A percentile compares a stretch with the other conserved stretches of the same genome.
Conservation (phyloP, 2,888 invertebrate species). For the Phorcus lineatus region DNA sequence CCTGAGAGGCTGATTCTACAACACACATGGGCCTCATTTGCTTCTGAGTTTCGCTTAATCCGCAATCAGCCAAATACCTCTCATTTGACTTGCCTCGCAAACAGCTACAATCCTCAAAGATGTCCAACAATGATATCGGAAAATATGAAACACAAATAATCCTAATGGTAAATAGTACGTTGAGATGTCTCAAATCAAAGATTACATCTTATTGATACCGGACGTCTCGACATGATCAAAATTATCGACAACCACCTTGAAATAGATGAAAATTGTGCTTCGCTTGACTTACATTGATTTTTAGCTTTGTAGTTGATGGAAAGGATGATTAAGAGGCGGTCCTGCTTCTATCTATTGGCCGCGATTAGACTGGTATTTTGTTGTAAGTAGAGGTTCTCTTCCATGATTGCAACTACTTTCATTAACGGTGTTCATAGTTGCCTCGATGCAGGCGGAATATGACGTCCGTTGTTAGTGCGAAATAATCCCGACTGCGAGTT, state of each 20-base stretch:
- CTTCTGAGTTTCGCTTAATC: not conserved
- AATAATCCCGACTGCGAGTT: not conserved
- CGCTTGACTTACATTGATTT: constrained; percentile 21
- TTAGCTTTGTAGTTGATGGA: not conserved
- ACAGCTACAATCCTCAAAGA: not conserved
- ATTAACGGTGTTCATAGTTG: not conserved
- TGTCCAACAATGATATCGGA: constrained; percentile 1
- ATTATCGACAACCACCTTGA: constrained; percentile 20
- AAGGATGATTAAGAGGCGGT: not conserved
- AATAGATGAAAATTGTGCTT: constrained; percentile 21
- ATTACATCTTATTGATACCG: constrained; percentile 18
- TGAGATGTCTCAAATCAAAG: not conserved
- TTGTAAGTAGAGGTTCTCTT: not conserved
- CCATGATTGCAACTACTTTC: constrained; percentile 13
- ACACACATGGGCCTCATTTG: not conserved
- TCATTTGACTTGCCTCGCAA: constrained; percentile 8
- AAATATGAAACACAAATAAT: constrained; percentile 22
- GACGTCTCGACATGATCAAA: constrained; percentile 18
- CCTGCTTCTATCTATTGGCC: not conserved
- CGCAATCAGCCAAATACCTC: constrained; percentile 4
- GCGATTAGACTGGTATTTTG: constrained; percentile 16
- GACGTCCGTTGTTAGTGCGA: not conserved
- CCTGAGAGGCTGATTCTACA: not conserved
- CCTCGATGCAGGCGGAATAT: not conserved
- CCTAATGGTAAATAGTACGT: constrained; percentile 16